These are phyloP conservation scores for Presbytis comata DNA, from an alignment of 2,797 vertebrate genomes.

Conservation along the genomic window DNA sequence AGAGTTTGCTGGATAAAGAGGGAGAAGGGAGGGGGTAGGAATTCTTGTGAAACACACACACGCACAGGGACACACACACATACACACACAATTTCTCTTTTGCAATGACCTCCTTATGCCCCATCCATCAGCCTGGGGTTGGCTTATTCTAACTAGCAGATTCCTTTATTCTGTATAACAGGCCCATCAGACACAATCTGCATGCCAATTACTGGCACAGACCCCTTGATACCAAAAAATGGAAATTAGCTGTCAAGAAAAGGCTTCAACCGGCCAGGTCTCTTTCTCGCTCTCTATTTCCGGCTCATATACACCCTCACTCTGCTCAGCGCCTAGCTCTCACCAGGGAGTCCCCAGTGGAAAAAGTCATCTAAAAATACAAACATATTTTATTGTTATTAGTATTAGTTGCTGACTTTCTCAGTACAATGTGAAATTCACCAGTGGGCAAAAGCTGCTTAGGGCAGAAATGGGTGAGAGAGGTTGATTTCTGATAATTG, in stretches of 20 bases:
- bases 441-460: slow-evolving; percentile 78
- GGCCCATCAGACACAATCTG: slow-evolving; percentile 99
- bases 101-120: slow-evolving; percentile 94
- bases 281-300: slow-evolving; percentile 71
- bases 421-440: slow-evolving; percentile 76
- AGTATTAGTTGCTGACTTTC: slow-evolving; percentile 62
- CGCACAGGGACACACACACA: slow-evolving; percentile 77
- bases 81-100: slow-evolving; percentile 81
- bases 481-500: slow-evolving; percentile 80
- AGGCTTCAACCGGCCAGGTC: slow-evolving; percentile 74
- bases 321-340: slow-evolving; percentile 41
- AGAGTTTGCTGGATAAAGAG: slow-evolving; percentile 88
- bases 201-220: slow-evolving; percentile 99
- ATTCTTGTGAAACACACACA: slow-evolving; percentile 88
- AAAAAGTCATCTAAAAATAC: slow-evolving; percentile 82
- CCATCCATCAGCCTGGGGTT: slow-evolving; percentile 98
- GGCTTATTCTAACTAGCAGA: slow-evolving; percentile 98
- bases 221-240: slow-evolving; percentile 98
- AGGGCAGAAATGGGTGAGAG: slow-evolving; percentile 62
- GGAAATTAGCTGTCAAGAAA: slow-evolving; percentile 96
- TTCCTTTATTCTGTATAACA: slow-evolving; percentile 94
- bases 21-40: slow-evolving; percentile 82
- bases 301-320: slow-evolving; percentile 71
- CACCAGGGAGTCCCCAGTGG: slow-evolving; percentile 78
- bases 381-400: slow-evolving; percentile 79